Conservation (phyloP, 2,113 vertebrate species). For the Osmerus mordax region DNA sequence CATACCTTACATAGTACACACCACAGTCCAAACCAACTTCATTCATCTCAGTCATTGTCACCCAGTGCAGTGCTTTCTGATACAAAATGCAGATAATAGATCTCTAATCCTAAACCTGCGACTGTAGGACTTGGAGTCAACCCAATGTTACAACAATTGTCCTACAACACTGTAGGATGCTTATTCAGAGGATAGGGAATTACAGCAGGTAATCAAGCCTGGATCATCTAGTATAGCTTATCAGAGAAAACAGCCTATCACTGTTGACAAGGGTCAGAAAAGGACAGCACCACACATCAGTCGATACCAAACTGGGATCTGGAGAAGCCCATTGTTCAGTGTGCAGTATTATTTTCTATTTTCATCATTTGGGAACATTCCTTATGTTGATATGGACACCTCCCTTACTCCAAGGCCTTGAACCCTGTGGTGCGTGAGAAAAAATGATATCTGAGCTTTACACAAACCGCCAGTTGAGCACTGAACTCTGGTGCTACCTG, state of each 20-base stretch:
- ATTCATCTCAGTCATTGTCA: no score
- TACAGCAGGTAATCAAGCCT: background rate
- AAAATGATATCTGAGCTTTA: constrained; percentile 16
- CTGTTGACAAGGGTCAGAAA: background rate
- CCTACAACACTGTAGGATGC: no score
- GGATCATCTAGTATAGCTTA: background rate
- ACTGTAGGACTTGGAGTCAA: no score
- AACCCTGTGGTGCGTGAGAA: background rate
- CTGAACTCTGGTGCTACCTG: constrained; percentile 31
- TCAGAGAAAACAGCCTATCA: background rate
- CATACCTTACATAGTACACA: no score
- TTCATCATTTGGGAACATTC: background rate
- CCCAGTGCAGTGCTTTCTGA: no score
- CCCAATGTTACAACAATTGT: no score
- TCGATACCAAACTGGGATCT: no score
- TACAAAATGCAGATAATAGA: no score
- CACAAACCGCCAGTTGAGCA: constrained; percentile 12
- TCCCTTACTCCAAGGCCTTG: background rate
- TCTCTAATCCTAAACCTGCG: no score
- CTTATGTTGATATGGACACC: background rate
- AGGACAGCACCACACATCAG: background rate
- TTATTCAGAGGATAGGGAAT: background rate
- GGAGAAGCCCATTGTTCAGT: no score
- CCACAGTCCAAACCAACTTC: no score
- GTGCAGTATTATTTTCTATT: no score